Conservation (phyloP, 1,140 invertebrate genomes). For the Prorops nasuta region DNA sequence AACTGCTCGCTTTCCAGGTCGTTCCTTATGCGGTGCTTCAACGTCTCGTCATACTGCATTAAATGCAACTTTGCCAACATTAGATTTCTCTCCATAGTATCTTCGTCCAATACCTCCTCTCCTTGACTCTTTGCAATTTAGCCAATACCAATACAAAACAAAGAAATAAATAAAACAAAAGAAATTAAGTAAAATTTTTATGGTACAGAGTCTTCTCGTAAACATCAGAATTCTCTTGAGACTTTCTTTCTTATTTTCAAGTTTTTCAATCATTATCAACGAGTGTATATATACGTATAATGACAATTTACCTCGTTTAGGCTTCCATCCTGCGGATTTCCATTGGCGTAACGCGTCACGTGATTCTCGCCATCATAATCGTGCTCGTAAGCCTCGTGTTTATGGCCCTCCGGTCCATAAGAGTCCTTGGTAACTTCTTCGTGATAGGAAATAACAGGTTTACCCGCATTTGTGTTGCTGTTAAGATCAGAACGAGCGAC, state of each 20-base stretch:
- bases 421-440: conserved; percentile 38
- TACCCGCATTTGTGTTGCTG: conserved; percentile 46
- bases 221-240: no score
- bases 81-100: conserved; percentile 36
- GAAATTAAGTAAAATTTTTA: conserved; percentile 3
- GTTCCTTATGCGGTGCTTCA: conserved; percentile 34
- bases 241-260: conserved; percentile 2
- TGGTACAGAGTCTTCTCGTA: background rate
- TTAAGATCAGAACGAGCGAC: conserved; percentile 40
- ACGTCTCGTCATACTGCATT: conserved; percentile 33
- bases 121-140: conserved; percentile 25
- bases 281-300: background rate
- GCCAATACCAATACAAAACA: background rate
- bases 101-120: conserved; percentile 30
- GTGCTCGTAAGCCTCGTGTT: conserved; percentile 23
- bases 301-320: conserved; percentile 25
- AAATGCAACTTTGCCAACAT: conserved; percentile 39
- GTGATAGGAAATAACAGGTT: conserved; percentile 43
- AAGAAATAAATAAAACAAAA: background rate
- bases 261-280: background rate
- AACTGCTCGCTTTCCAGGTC: conserved; percentile 39
- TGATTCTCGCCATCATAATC: conserved; percentile 32
- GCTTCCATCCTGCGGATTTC: conserved; percentile 26
- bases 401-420: conserved; percentile 14
- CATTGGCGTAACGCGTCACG: conserved; percentile 24